A percentile compares a stretch with the other conserved stretches of the same genome.
These are phyloP conservation scores for Bettongia penicillata DNA, from an alignment of 2,113 vertebrate genomes.

Conservation along the genomic window DNA sequence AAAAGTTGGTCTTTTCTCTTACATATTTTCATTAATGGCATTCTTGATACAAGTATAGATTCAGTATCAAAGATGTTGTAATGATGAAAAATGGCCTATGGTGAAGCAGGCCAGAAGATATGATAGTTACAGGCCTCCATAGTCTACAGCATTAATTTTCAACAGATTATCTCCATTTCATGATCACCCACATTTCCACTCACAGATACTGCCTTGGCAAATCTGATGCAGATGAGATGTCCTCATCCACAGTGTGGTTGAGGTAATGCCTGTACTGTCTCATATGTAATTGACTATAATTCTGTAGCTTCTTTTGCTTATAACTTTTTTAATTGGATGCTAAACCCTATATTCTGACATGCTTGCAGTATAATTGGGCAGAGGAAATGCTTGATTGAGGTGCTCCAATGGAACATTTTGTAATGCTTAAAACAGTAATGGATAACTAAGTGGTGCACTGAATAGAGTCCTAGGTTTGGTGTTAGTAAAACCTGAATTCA, in stretches of 20 bases:
- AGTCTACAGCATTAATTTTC: too few relatives aligned
- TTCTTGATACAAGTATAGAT: not conserved
- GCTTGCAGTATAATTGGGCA: too few relatives aligned
- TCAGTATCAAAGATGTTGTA: not conserved
- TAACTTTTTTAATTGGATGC: not conserved
- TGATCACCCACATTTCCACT: not conserved
- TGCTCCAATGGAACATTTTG: too few relatives aligned
- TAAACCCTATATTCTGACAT: too few relatives aligned
- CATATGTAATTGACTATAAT: not conserved
- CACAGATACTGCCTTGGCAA: not conserved
- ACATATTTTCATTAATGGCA: not conserved
- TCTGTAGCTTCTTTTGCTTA: not conserved
- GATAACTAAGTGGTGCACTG: too few relatives aligned
- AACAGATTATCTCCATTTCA: not conserved
- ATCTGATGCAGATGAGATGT: not conserved
- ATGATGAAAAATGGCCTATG: not conserved
- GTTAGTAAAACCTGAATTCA: too few relatives aligned
- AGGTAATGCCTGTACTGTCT: not conserved
- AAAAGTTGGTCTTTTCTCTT: not conserved
- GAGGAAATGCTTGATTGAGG: too few relatives aligned
- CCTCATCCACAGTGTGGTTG: too few relatives aligned
- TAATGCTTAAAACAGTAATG: too few relatives aligned
- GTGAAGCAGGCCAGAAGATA: not conserved
- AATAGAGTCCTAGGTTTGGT: too few relatives aligned
- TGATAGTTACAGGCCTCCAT: not conserved